Percentiles rank a stretch among this genome's conserved stretches.
Evolutionary conservation across 2,888 invertebrate species (phyloP).

Genomic region (Drosophila sordidula): DNA sequence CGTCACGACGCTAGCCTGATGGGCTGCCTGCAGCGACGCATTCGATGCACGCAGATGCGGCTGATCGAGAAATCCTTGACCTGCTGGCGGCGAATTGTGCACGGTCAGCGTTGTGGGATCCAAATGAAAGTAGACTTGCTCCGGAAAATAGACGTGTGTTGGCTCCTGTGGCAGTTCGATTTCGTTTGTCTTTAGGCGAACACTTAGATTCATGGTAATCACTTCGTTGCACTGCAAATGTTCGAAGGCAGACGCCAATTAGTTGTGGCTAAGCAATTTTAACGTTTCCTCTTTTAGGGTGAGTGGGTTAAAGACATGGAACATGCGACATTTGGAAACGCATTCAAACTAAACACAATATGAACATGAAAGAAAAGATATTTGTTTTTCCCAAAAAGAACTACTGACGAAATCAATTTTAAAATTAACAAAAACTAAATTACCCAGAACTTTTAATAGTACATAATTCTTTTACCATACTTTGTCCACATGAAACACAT

Average conservation of each 20-base stretch:
- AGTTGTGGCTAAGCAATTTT: constrained; percentile 10
- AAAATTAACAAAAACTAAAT: not conserved
- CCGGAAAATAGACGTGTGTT: constrained; percentile 74
- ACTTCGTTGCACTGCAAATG: constrained; percentile 85
- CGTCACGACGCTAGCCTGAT: constrained; percentile 27
- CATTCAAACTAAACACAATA: constrained; percentile 48
- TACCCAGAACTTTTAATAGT: not conserved
- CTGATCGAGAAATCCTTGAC: constrained; percentile 66
- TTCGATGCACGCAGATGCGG: constrained; percentile 77
- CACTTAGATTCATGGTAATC: constrained; percentile 85
- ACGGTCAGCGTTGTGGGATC: constrained; percentile 70
- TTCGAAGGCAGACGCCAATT: constrained; percentile 19
- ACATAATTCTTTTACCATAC: not conserved
- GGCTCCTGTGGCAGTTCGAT: constrained; percentile 84
- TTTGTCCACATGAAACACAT: no score
- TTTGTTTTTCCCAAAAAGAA: not conserved
- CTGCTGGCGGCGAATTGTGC: constrained; percentile 59
- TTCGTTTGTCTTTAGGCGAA: constrained; percentile 85
- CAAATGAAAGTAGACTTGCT: constrained; percentile 77
- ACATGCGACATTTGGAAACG: constrained; percentile 54
- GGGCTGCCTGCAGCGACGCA: constrained; percentile 72
- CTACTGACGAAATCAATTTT: not conserved
- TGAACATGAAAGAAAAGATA: constrained; percentile 23
- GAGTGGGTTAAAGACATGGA: constrained; percentile 38
- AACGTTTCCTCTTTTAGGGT: not conserved